These are phyloP conservation scores for Macaria notata DNA, from an alignment of 2,888 invertebrate species.

Conservation along the genomic window DNA sequence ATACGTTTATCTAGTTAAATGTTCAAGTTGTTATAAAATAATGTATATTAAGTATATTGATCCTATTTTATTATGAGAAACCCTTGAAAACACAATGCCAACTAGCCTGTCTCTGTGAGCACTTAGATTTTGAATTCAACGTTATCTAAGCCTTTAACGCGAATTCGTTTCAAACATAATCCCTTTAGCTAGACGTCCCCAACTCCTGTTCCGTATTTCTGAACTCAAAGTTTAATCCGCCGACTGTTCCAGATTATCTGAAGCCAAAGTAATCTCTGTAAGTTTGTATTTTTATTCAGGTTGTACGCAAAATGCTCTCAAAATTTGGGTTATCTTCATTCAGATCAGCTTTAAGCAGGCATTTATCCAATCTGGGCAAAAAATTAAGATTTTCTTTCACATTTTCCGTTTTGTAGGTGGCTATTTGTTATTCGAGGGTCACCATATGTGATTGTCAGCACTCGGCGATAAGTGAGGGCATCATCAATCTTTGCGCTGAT, in stretches of 20 bases:
- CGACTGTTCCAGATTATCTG: conserved; percentile 22
- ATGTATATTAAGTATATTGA: no score
- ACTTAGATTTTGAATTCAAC: neutral
- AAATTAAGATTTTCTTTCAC: conserved; percentile 20
- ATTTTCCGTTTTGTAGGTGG: conserved; percentile 11
- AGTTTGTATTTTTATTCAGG: conserved; percentile 17
- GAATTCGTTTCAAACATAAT: conserved; percentile 13
- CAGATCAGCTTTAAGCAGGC: conserved; percentile 17
- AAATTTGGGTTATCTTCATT: conserved; percentile 14
- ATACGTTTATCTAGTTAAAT: no score
- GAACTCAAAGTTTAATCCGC: conserved; percentile 25
- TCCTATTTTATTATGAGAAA: no score
- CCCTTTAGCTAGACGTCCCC: conserved; percentile 21
- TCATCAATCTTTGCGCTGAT: conserved; percentile 45
- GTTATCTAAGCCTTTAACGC: conserved; percentile 9
- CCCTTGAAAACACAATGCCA: no score
- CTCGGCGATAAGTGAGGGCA: conserved; percentile 40
- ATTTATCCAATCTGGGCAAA: conserved; percentile 18
- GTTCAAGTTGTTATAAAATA: no score
- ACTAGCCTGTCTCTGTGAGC: neutral
- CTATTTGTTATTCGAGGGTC: conserved; percentile 27
- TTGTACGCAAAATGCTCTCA: conserved; percentile 7
- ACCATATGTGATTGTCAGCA: conserved; percentile 37
- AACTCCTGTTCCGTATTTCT: conserved; percentile 25
- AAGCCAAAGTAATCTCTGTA: conserved; percentile 21